Conservation (phyloP, 2,797 vertebrate genomes). For the Karalla daura region DNA sequence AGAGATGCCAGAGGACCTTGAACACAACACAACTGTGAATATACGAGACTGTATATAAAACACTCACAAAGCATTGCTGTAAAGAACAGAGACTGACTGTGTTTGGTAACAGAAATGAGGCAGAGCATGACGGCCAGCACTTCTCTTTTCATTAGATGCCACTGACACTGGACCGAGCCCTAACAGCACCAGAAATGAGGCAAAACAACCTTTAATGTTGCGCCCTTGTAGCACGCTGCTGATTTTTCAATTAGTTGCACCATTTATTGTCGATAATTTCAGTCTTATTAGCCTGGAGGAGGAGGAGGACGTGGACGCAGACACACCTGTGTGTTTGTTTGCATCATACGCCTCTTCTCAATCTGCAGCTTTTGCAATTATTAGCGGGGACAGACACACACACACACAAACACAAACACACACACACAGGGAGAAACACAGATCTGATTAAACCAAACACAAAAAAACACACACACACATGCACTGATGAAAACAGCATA, state of each 20-base stretch:
- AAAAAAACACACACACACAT: too few relatives aligned
- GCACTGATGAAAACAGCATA: not conserved
- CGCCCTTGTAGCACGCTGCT: not conserved
- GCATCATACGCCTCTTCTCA: not conserved
- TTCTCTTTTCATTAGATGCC: conserved; percentile 2
- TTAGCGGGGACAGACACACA: not conserved
- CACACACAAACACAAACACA: not conserved
- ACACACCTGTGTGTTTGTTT: not conserved
- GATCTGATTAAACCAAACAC: not conserved
- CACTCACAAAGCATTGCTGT: not conserved
- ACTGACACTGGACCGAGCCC: not conserved
- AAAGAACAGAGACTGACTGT: not conserved
- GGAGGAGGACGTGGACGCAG: not conserved
- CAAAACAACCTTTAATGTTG: not conserved
- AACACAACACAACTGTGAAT: not conserved
- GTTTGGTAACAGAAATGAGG: not conserved
- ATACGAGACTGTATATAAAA: too few relatives aligned
- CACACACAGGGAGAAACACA: not conserved
- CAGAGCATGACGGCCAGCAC: not conserved
- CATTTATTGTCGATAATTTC: not conserved
- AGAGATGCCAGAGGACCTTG: not conserved
- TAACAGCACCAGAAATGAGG: not conserved
- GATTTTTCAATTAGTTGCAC: conserved; percentile 2
- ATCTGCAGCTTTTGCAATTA: not conserved
- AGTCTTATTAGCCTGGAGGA: not conserved